A percentile compares a stretch with the other conserved stretches of the same genome.
Conservation (phyloP, 2,113 vertebrate species). For the Crotalus viridis region DNA sequence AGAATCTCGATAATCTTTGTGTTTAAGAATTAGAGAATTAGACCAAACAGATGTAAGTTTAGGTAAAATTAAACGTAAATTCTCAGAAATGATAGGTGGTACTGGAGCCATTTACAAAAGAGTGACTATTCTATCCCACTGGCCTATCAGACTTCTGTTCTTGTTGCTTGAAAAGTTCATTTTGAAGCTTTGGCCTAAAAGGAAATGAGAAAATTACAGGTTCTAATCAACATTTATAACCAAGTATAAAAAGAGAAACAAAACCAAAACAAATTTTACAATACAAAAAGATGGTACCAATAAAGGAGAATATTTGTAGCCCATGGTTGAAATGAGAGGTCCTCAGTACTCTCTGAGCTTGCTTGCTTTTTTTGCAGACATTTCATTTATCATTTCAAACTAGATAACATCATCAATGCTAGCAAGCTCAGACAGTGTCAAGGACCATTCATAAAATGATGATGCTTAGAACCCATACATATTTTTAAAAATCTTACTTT, state of each 20-base stretch:
- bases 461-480: not conserved
- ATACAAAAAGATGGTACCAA: not conserved
- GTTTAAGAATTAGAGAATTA: conserved; percentile 34
- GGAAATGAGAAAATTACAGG: not conserved
- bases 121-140: not conserved
- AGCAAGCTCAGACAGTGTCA: too few relatives aligned
- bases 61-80: not conserved
- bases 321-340: not conserved
- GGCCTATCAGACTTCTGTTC: not conserved
- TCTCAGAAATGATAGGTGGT: conserved; percentile 38
- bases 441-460: not conserved
- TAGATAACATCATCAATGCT: too few relatives aligned
- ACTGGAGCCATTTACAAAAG: not conserved
- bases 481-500: not conserved
- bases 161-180: not conserved
- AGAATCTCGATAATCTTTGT: conserved; percentile 24
- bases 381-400: too few relatives aligned
- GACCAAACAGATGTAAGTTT: conserved; percentile 34
- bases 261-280: not conserved
- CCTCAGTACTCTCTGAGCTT: too few relatives aligned
- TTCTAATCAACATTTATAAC: not conserved
- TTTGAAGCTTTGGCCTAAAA: not conserved
- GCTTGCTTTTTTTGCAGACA: too few relatives aligned
- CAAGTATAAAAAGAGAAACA: not conserved
- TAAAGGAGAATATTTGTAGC: not conserved